These are phyloP conservation scores for Neodiprion virginianus DNA, from an alignment of 1,140 invertebrate species.

Conservation along the genomic window DNA sequence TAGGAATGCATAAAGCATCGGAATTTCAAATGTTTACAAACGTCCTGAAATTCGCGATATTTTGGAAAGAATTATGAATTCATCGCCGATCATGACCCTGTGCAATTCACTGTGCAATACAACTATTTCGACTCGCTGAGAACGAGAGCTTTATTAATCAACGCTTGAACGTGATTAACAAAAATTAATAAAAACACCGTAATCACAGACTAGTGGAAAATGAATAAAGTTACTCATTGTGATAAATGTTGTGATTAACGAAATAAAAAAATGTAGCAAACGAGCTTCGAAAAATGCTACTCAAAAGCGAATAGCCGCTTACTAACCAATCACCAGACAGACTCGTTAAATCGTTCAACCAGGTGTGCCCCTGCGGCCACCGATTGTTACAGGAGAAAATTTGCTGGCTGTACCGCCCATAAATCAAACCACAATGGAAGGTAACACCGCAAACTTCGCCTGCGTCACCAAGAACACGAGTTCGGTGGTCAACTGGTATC, in stretches of 20 bases:
- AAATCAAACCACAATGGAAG: conserved; percentile 88
- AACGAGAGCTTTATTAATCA: neutral
- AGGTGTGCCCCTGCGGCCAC: conserved; percentile 53
- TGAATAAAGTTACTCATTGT: too few relatives aligned
- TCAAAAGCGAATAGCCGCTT: conserved; percentile 30
- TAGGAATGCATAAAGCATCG: too few relatives aligned
- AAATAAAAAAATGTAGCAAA: too few relatives aligned
- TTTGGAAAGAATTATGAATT: neutral
- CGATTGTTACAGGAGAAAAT: conserved; percentile 76
- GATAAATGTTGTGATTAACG: too few relatives aligned
- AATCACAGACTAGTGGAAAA: too few relatives aligned
- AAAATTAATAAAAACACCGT: too few relatives aligned
- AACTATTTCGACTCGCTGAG: neutral
- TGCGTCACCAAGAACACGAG: conserved; percentile 76
- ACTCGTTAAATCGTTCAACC: conserved; percentile 61
- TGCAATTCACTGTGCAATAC: neutral
- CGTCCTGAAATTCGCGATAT: too few relatives aligned
- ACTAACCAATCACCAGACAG: conserved; percentile 56
- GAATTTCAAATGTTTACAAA: too few relatives aligned
- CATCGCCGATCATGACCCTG: neutral
- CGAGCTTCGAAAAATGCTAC: neutral
- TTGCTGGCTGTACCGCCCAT: conserved; percentile 84
- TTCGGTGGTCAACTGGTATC: conserved; percentile 73
- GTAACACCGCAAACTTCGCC: conserved; percentile 80
- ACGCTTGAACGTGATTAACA: neutral